Evolutionary conservation across 2,888 invertebrate species (phyloP), one percentile per base, ranked within the genome.

Genomic region (Ormyrus rosae): DNA sequence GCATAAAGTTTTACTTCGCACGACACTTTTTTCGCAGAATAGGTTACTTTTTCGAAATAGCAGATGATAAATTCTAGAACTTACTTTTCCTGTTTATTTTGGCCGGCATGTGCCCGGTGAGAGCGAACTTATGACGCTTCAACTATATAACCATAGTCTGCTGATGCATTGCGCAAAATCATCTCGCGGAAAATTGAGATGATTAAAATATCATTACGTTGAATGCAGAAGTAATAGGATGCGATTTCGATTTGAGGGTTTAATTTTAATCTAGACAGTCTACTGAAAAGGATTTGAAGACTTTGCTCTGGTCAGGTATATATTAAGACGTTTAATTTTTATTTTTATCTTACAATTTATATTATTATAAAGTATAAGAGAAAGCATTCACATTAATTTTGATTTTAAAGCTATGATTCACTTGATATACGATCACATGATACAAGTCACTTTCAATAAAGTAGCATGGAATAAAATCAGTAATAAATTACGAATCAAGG

Each of bases 171-270:
- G 56, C 80, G 69, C 34, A 81, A 72, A 73, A 1, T 19, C n/a
- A 10, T 19, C 76, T 64, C 9, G 67, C 13, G 51, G 58, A 71
- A 72, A 81, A 69, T 72, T 74, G 63, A 67, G 63, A 72, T 76
- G 72, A 76, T 81, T 81, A 77, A 73, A 81, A 77, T 69, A 67
- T 81, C 77, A 53, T 81, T 81, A 73, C 45, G 80, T n/a, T 8
- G 48, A 11, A 46, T 65, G 50, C 56, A 58, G 19, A 46, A 1
- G 34, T 58, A 74, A 56, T 74, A 45, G 65, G 55, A 74, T 74
- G 56, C n/a, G 19, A 19, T 56, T 45, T 48, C 13, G 56, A 69
- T 70, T 77, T 64, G 50, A 58, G 11, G 19, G 19, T 45, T 13
- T 19, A 61, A 51, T 61, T 19, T 34, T 19, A 19, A 19, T 19